Evolutionary conservation across 2,113 vertebrate genomes (phyloP), one percentile per base, ranked within the genome.

Genomic region (Channa argus): DNA sequence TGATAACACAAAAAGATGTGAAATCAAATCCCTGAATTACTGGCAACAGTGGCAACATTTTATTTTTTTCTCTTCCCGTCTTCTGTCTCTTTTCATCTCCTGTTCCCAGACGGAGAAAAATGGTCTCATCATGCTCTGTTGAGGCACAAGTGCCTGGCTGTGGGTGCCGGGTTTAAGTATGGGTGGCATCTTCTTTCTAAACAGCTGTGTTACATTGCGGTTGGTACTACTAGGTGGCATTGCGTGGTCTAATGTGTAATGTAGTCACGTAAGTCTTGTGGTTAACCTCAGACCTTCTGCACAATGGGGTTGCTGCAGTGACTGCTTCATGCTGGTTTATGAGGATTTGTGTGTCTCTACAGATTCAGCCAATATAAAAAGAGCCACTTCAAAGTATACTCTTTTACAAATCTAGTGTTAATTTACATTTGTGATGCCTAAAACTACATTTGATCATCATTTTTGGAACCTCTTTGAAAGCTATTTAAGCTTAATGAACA

Each of bases 1-100:
- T 3, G 86, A 92, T 90, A 90, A 91, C 70, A 49, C 56, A 79
- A 74, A 88, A 79, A 74, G 83, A 91, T 86, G 59, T n/a, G 58
- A 88, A 89, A 86, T 87, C 82, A 85, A 87, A 90, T 90, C 87
- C 76, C 47, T 39, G 71, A 79, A 65, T 72, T 65, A 69, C 79
- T 55, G 75, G 72, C 81, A 83, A 74, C 63, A 37, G 69, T 46
- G 43, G 77, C 66, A 66, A 73, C 78, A 83, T 82, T 90, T 45
- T 64, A 38, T 72, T 65, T 60, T 71, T 71, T 24, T 24, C 24
- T 86, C 54, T 80, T 71, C 44, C 45, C 0, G 5, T 68, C 73
- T 47, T 81, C 61, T 44, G 50, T 39, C 71, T 58, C 73, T 68
- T 83, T 77, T 85, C 59, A 83, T 86, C 63, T 73, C 53, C 34